Percentiles rank a stretch among this genome's conserved stretches.
Evolutionary conservation across 2,113 vertebrate genomes (phyloP).

Genomic region (Arvicanthis niloticus): DNA sequence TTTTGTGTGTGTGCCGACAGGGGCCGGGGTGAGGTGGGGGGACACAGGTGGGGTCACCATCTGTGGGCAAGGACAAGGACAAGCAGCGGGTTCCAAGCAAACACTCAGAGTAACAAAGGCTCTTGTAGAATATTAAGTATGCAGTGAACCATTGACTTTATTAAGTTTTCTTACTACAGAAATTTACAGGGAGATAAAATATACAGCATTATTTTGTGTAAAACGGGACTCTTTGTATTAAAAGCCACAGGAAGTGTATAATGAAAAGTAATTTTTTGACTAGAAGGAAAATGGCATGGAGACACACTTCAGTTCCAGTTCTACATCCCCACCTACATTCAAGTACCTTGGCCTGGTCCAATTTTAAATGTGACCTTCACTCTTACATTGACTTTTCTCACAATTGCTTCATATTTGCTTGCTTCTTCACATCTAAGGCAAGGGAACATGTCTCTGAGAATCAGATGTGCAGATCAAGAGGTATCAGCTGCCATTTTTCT

Average conservation of each 20-base stretch:
- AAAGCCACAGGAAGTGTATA: slow-evolving; percentile 16
- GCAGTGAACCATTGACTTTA: not conserved
- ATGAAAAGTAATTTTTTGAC: not conserved
- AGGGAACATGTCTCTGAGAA: not conserved
- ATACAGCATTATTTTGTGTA: not conserved
- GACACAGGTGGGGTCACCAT: too few species aligned
- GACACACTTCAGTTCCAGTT: not conserved
- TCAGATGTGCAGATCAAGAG: not conserved
- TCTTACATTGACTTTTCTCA: not conserved
- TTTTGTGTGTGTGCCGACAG: too few species aligned
- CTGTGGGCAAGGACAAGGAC: too few species aligned
- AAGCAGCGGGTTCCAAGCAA: too few species aligned
- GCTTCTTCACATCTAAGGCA: not conserved
- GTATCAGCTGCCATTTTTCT: not conserved
- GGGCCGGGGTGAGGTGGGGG: not conserved
- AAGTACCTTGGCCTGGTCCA: not conserved
- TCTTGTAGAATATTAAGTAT: not conserved
- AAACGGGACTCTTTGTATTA: not conserved
- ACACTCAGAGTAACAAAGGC: not conserved
- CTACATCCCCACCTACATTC: not conserved
- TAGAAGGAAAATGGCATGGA: not conserved
- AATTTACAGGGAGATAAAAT: not conserved
- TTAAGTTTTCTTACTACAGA: not conserved
- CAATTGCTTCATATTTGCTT: not conserved
- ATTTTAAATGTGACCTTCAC: not conserved